These are phyloP conservation scores for Nestor notabilis DNA, from an alignment of 2,113 vertebrate genomes.

Conservation along the genomic window DNA sequence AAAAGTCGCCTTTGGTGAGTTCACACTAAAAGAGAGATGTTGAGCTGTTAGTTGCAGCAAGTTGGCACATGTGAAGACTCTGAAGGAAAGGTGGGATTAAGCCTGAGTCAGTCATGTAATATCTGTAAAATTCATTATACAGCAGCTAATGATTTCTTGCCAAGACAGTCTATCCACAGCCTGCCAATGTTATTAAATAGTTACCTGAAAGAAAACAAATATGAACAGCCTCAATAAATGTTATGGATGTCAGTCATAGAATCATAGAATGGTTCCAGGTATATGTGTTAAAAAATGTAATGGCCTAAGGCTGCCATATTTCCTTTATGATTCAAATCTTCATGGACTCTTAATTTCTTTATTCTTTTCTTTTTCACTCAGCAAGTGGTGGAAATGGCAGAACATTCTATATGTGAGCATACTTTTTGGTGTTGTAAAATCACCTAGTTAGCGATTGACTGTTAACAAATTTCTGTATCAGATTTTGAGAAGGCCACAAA, in stretches of 20 bases:
- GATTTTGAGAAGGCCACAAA: background rate
- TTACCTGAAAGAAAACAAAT: background rate
- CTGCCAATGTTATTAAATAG: background rate
- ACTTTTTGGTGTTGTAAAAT: background rate
- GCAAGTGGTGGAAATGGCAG: background rate
- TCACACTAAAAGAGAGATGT: background rate
- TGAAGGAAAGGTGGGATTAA: background rate
- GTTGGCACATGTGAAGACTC: background rate
- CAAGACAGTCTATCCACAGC: background rate
- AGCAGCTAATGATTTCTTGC: background rate
- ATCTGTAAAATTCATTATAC: background rate
- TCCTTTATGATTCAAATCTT: background rate
- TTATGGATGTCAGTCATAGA: background rate
- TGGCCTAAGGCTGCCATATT: background rate
- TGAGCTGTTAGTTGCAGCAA: background rate
- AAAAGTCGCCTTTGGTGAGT: background rate
- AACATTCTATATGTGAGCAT: background rate
- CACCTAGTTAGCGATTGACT: background rate
- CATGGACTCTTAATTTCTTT: background rate
- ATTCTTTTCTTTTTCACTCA: background rate
- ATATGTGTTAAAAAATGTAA: background rate
- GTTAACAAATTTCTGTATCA: background rate
- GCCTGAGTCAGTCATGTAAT: background rate
- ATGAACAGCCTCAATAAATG: background rate
- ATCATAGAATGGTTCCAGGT: background rate